Evolutionary conservation across 2,113 vertebrate species (phyloP).

Genomic region (Ceyx margarethae): DNA sequence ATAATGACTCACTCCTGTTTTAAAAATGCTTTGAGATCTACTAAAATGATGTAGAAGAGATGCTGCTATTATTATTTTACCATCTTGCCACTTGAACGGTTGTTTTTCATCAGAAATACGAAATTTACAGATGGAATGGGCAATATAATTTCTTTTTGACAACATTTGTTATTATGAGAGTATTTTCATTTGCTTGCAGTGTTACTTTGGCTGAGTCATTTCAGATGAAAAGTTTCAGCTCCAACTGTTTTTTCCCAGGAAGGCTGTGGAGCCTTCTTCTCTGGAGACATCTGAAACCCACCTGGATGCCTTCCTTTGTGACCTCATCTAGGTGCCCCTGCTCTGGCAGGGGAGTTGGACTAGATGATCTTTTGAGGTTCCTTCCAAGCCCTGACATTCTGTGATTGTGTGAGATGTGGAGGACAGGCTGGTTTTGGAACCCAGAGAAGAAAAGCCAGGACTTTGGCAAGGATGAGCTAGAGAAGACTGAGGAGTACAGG

Average conservation of each 20-base stretch:
- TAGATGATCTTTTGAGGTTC: too few species aligned
- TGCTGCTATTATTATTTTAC: not conserved
- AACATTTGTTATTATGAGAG: not conserved
- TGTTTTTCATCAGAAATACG: not conserved
- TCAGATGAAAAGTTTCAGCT: conserved; percentile 1
- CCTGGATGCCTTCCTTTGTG: too few species aligned
- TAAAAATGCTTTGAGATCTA: conserved; percentile 21
- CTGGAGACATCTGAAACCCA: too few species aligned
- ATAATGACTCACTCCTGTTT: conserved; percentile 12
- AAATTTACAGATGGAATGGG: not conserved
- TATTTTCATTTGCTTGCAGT: not conserved
- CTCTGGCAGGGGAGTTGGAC: too few species aligned
- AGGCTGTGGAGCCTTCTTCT: too few species aligned
- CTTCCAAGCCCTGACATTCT: too few species aligned
- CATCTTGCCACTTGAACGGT: not conserved
- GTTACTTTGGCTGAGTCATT: not conserved
- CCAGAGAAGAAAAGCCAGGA: not conserved
- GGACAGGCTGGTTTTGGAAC: not conserved
- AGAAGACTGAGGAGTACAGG: not conserved
- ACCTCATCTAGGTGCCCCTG: too few species aligned
- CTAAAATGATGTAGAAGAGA: not conserved
- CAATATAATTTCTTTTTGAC: not conserved
- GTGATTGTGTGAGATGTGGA: not conserved
- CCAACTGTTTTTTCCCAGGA: not conserved
- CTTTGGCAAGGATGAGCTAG: not conserved